Evolutionary conservation across 2,888 invertebrate species (phyloP), one percentile per base, ranked within the genome.

Genomic region (Tinea pellionella): DNA sequence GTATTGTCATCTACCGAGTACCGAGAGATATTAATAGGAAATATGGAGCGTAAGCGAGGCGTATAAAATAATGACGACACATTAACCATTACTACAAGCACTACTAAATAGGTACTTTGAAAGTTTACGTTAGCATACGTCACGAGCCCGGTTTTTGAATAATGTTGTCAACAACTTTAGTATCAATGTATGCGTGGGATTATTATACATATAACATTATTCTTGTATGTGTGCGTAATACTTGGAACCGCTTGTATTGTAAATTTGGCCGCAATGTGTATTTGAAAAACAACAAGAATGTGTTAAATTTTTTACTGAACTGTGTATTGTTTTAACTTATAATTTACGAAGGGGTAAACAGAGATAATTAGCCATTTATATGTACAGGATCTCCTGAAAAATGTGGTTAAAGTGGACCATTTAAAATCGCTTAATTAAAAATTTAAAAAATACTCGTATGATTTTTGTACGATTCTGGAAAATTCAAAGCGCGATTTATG

Each of bases 241-340:
- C 47, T 47, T n/a, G 47, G 47, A 47, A 47, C 47, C n/a, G 47
- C 47, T 47, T 47, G 47, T 47, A 47, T 47, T 47, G 47, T 47
- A 47, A 47, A 47, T 47, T 47, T 47, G 16, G 47, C 7, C 47
- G 47, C 16, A 47, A 47, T 47, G 47, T 47, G n/a, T 16, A 47
- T 16, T 16, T 47, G 47, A 47, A 47, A 47, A 47, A 47, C 47
- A 47, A 47, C 47, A 8, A 47, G n/a, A 47, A 47, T 47, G 16
- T 47, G 47, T n/a, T 47, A 47, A 16, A 47, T 47, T 2, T 47
- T 47, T 16, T 8, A 47, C 47, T 47, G 8, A 16, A 47, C 8
- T 47, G 47, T 15, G 9, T 41, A 8, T n/a, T 41, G 9, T 41
- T 6, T 41, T 24, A 6, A 24, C 24, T 24, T 24, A 24, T 24